Percentiles rank a stretch among this genome's conserved stretches.
Evolutionary conservation across 2,888 invertebrate species (phyloP).

Genomic region (Hypomecis punctinalis): DNA sequence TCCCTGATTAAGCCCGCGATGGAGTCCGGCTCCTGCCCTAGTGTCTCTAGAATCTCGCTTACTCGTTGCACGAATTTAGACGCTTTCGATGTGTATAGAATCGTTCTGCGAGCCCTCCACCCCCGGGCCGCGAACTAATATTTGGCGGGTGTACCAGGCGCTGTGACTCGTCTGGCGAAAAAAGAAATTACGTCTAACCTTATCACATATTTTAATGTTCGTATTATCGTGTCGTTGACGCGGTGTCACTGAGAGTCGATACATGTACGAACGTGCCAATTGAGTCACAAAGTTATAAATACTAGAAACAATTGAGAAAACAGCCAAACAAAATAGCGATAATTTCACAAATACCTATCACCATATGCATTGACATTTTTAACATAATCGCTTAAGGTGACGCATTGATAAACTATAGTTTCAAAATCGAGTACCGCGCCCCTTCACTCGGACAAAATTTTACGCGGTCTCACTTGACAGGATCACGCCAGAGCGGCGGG

Average conservation of each 20-base stretch:
- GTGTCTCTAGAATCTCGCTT: constrained; percentile 38
- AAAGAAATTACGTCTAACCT: constrained; percentile 33
- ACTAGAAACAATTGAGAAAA: constrained; percentile 44
- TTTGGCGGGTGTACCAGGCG: constrained; percentile 41
- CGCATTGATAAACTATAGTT: too few relatives aligned
- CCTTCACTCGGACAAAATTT: too few relatives aligned
- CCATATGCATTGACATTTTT: background rate
- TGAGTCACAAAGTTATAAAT: constrained; percentile 44
- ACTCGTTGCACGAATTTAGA: constrained; percentile 42
- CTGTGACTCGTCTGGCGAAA: constrained; percentile 40
- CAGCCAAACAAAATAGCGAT: constrained; percentile 32
- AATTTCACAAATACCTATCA: constrained; percentile 6
- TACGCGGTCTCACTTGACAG: too few relatives aligned
- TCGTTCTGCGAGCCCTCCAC: constrained; percentile 50
- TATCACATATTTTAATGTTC: constrained; percentile 33
- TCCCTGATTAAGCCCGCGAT: constrained; percentile 13
- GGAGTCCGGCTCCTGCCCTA: constrained; percentile 26
- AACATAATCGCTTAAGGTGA: too few relatives aligned
- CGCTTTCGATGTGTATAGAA: constrained; percentile 38
- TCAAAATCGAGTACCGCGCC: too few relatives aligned
- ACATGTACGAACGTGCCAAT: constrained; percentile 42
- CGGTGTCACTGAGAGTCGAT: constrained; percentile 44
- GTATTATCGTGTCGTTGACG: constrained; percentile 42
- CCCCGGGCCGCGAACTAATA: constrained; percentile 50
- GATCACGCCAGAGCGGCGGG: too few relatives aligned